Evolutionary conservation across 2,888 invertebrate species (phyloP), one percentile per base, ranked within the genome.

Genomic region (Sthenelais limicola): DNA sequence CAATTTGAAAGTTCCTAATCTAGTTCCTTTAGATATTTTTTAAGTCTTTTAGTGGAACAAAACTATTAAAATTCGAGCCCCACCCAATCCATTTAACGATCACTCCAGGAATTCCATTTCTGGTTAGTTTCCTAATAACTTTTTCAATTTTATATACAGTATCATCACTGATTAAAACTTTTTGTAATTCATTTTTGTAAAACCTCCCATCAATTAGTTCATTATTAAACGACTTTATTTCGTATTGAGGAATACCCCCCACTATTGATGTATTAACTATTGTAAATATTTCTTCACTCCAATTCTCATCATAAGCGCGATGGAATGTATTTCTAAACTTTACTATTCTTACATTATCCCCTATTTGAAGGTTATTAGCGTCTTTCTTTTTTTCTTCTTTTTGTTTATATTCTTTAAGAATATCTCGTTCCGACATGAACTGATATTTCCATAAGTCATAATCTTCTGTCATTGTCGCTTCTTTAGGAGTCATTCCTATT

Each of bases 181-280:
- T 52, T 52, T 52, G 52, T 2, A 52, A 30, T 24, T 52, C 52
- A 24, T 52, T 52, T 52, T 52, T 15, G 30, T 52, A n/a, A 52
- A 52, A 52, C 21, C 15, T 4, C 3, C 52, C 52, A 15, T 52
- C 52, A 28, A 52, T 24, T n/a, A 24, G 9, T 3, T 52, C 52
- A 52, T 52, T 52, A 15, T 52, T 21, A 15, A 15, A 52, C 15
- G 52, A 15, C 21, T 52, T 52, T 15, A 52, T 12, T 28, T 2
- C 2, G 30, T 52, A 52, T 24, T 28, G 5, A 3, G 52, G 28
- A 28, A 52, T 52, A n/a, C 52, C 52, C 21, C 30, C 28, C 2
- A 4, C 30, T 15, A 28, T 52, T 21, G 4, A 5, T 12, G 28
- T n/a, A 1, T 52, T 15, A 9, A 30, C 30, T 5, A 24, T 52